Percentiles rank a stretch among this genome's conserved stretches.
Evolutionary conservation across 2,888 invertebrate genomes (phyloP).

Genomic region (Cheilosia urbana): DNA sequence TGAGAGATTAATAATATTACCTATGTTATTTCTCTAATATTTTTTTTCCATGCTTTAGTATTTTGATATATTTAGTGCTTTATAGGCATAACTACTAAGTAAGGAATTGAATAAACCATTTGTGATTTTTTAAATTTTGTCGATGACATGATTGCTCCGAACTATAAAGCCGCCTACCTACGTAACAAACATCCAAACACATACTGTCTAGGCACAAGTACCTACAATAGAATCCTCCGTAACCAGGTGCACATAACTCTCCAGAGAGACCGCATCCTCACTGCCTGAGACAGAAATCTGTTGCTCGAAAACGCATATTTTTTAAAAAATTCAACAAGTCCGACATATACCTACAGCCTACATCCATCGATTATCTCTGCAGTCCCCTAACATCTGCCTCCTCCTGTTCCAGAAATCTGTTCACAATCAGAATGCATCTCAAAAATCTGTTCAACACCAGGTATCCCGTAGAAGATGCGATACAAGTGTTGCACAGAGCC

Average conservation of each 20-base stretch:
- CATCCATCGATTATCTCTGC: background rate
- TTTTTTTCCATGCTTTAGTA: no score
- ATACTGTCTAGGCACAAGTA: no score
- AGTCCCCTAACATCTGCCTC: constrained; percentile 48
- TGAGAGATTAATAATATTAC: no score
- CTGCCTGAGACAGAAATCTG: background rate
- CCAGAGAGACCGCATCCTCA: background rate
- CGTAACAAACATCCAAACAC: no score
- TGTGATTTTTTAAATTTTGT: no score
- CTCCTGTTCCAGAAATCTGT: constrained; percentile 50
- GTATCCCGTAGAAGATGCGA: constrained; percentile 39
- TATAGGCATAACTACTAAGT: no score
- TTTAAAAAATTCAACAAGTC: constrained; percentile 27
- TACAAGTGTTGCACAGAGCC: constrained; percentile 60
- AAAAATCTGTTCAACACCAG: constrained; percentile 63
- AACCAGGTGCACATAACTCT: background rate
- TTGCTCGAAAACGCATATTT: background rate
- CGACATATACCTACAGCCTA: background rate
- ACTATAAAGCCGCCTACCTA: no score
- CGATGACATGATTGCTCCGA: no score
- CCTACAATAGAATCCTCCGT: background rate
- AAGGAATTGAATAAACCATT: no score
- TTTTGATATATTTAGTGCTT: no score
- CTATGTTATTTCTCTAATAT: no score
- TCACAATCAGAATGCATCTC: constrained; percentile 48